phyloP scores from a whole-genome alignment of 1,140 invertebrate genomes.

The Xylocopa sonorina region DNA sequence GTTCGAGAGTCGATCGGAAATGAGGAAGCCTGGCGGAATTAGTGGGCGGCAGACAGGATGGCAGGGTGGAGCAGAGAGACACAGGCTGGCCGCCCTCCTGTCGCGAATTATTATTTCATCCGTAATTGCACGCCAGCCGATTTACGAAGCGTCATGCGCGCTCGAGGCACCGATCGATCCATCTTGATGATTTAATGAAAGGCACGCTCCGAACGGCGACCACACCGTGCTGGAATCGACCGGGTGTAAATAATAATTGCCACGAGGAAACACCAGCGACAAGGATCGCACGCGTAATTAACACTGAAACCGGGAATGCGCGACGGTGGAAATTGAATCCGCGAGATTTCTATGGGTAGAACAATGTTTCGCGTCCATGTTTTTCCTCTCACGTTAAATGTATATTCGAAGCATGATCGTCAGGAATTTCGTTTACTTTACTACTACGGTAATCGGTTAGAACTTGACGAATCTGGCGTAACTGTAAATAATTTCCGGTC shows the following conservation, averaged over 20 bases:
- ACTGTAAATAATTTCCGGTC: too few relatives aligned
- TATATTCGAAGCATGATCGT: too few relatives aligned
- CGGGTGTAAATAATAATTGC: constrained; percentile 9
- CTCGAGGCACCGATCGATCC: constrained; percentile 15
- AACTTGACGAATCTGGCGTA: too few relatives aligned
- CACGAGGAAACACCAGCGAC: background rate
- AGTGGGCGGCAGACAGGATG: background rate
- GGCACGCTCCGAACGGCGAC: background rate
- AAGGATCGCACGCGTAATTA: background rate
- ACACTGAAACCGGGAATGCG: background rate
- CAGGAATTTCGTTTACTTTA: too few relatives aligned
- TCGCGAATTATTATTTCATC: constrained; percentile 27
- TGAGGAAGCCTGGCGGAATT: background rate
- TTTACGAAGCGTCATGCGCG: background rate
- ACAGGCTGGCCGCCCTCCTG: background rate
- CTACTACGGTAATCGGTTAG: too few relatives aligned
- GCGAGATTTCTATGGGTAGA: too few relatives aligned
- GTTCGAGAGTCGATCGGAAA: constrained; percentile 36
- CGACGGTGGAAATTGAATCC: background rate
- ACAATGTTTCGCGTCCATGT: too few relatives aligned
- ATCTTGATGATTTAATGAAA: constrained; percentile 25
- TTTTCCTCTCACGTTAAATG: too few relatives aligned
- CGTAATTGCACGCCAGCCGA: constrained; percentile 7
- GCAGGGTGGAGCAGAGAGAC: background rate
- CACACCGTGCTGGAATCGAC: background rate